A percentile compares a stretch with the other conserved stretches of the same genome.
Evolutionary conservation across 2,113 vertebrate genomes (phyloP).

Genomic region (Parus major): DNA sequence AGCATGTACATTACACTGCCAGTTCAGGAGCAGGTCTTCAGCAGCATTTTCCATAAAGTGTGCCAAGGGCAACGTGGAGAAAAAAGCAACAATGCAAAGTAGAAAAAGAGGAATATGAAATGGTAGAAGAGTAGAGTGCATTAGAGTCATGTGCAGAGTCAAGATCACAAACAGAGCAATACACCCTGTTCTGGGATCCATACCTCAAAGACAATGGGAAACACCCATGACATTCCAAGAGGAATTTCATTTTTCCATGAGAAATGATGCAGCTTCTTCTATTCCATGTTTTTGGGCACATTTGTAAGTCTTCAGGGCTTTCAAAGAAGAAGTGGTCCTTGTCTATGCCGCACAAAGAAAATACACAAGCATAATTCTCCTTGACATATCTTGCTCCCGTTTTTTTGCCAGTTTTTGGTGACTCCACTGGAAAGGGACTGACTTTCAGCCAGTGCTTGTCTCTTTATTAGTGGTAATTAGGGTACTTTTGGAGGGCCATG

Average conservation of each 20-base stretch:
- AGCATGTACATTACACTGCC: background rate
- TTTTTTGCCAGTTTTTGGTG: background rate
- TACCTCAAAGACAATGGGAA: background rate
- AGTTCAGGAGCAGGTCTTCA: background rate
- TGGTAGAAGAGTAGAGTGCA: background rate
- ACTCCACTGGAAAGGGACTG: background rate
- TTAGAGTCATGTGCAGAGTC: background rate
- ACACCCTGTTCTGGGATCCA: background rate
- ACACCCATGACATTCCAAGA: background rate
- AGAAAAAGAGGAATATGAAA: background rate
- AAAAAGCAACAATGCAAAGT: background rate
- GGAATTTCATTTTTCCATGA: background rate
- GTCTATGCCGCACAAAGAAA: background rate
- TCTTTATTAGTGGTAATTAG: background rate
- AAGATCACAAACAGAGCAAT: background rate
- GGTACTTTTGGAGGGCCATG: background rate
- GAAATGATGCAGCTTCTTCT: background rate
- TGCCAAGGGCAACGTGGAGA: background rate
- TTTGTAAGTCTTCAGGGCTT: background rate
- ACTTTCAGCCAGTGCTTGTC: background rate
- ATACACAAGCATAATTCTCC: background rate
- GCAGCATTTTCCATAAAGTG: background rate
- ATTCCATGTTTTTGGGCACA: background rate
- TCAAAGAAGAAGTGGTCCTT: background rate
- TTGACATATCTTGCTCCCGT: background rate